Evolutionary conservation across 2,888 invertebrate species (phyloP).

Genomic region (Heliothis peltigera): DNA sequence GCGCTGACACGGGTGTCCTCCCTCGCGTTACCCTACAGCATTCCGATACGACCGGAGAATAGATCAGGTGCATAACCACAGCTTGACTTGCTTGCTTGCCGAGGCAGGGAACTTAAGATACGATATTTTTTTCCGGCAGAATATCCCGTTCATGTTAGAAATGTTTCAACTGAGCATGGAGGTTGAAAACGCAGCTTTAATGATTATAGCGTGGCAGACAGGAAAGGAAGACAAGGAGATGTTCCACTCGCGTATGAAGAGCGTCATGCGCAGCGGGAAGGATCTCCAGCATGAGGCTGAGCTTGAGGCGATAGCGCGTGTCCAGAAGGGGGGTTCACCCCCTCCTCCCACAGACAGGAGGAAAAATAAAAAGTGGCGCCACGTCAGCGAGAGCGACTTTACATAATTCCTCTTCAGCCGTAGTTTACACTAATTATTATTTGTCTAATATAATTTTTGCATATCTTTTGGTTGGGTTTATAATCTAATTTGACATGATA

Average conservation of each 20-base stretch:
- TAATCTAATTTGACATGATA: no score
- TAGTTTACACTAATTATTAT: no score
- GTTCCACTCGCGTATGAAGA: conserved; percentile 2
- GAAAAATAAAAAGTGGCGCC: background rate
- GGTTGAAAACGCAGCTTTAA: background rate
- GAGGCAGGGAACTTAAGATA: no score
- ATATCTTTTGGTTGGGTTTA: no score
- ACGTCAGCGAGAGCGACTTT: background rate
- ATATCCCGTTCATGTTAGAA: background rate
- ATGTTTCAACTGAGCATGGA: background rate
- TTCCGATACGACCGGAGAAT: no score
- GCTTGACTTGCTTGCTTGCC: no score
- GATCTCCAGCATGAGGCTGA: background rate
- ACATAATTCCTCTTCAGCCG: background rate
- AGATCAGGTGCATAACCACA: background rate
- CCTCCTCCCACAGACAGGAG: background rate
- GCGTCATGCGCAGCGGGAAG: background rate
- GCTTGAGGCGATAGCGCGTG: background rate
- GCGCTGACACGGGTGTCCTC: no score
- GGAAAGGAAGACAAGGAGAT: background rate
- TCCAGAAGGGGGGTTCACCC: background rate
- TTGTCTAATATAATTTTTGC: no score
- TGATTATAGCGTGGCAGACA: background rate
- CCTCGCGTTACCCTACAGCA: no score
- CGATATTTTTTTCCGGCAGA: background rate